Evolutionary conservation across 2,113 vertebrate genomes (phyloP).

Genomic region (Spermophilus dauricus): DNA sequence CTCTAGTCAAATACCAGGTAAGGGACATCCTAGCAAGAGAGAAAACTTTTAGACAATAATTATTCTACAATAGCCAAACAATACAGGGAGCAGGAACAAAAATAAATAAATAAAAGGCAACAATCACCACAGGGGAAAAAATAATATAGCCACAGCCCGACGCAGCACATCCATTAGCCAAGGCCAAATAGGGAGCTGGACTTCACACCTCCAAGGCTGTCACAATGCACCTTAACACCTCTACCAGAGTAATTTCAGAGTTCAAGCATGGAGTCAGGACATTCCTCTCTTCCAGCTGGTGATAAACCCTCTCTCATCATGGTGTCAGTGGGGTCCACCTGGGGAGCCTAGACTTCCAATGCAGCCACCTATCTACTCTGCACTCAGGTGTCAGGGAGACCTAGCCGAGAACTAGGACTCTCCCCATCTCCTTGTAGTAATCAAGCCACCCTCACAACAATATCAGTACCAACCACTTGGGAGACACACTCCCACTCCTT

Average conservation of each 20-base stretch:
- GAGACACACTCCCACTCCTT: background rate
- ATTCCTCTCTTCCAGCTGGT: background rate
- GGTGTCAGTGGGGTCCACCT: background rate
- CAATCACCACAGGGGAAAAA: background rate
- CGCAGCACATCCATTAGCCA: background rate
- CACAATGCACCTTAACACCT: background rate
- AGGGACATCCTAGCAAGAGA: background rate
- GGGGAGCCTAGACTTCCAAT: background rate
- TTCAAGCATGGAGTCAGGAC: background rate
- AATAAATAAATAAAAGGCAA: background rate
- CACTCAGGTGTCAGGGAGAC: background rate
- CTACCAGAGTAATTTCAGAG: background rate
- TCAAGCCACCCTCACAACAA: background rate
- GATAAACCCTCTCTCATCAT: background rate
- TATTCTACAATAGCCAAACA: background rate
- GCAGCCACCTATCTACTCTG: background rate
- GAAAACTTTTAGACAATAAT: background rate
- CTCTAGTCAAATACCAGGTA: background rate
- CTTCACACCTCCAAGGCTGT: background rate
- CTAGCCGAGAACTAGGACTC: background rate
- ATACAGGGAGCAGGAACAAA: background rate
- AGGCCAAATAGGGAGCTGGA: background rate
- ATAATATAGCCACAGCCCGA: background rate
- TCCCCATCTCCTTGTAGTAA: background rate
- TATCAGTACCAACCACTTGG: background rate